phyloP scores from a whole-genome alignment of 2,113 vertebrate genomes.

The Marmota flaviventris region DNA sequence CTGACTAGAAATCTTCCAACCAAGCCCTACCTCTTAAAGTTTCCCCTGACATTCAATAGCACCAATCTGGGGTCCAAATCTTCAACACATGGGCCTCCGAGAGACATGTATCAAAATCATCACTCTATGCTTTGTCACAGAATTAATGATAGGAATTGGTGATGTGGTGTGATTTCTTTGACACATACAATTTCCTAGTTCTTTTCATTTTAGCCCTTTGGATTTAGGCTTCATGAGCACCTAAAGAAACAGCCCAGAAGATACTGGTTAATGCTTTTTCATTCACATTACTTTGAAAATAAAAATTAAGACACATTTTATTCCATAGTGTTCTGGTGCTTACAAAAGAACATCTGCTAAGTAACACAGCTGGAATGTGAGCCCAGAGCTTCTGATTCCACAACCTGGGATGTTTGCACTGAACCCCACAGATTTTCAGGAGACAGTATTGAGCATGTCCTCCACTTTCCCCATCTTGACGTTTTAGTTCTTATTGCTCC shows the following conservation, averaged over 20 bases:
- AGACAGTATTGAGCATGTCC: not conserved
- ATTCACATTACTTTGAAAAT: not conserved
- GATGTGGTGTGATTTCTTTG: not conserved
- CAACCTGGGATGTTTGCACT: not conserved
- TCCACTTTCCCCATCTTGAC: not conserved
- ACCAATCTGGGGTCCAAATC: not conserved
- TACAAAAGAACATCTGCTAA: not conserved
- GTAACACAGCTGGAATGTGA: not conserved
- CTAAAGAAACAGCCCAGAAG: not conserved
- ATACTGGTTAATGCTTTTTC: not conserved
- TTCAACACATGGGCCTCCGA: not conserved
- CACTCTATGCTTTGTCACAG: not conserved
- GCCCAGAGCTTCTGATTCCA: not conserved
- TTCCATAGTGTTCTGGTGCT: not conserved
- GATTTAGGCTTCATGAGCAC: not conserved
- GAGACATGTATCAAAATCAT: not conserved
- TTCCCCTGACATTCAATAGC: not conserved
- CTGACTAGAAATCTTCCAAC: not conserved
- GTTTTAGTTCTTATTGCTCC: not conserved
- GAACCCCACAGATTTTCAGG: not conserved
- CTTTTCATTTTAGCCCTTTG: not conserved
- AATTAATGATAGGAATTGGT: not conserved
- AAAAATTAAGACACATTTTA: constrained; percentile 1
- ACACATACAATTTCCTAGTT: not conserved
- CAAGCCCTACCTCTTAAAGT: not conserved